phyloP scores from a whole-genome alignment of 1,140 invertebrate species.

The Drosophila prosaltans region DNA sequence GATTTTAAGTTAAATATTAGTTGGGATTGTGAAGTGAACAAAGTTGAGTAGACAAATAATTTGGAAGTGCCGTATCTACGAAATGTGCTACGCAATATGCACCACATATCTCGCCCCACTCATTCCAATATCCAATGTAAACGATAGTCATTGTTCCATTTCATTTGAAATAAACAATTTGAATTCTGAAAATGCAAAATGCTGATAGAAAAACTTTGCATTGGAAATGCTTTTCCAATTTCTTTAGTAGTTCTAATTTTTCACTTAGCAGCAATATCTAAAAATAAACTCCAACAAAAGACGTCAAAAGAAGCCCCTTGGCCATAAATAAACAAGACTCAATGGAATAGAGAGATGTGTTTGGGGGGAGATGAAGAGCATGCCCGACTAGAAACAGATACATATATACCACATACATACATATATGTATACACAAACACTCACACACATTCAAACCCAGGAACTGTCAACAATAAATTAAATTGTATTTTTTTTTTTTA shows the following conservation, averaged over 20 bases:
- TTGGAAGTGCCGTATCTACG: too few species aligned
- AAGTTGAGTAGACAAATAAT: too few species aligned
- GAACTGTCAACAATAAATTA: slow-evolving; percentile 61
- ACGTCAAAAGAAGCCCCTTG: slow-evolving; percentile 30
- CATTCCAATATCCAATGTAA: not conserved
- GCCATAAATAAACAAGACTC: slow-evolving; percentile 61
- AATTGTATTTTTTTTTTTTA: slow-evolving; percentile 9
- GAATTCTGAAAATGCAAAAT: not conserved
- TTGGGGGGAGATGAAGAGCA: slow-evolving; percentile 6
- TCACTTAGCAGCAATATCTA: slow-evolving; percentile 15
- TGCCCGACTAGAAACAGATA: not conserved
- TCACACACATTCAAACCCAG: not conserved
- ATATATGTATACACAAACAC: slow-evolving; percentile 19
- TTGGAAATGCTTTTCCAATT: not conserved
- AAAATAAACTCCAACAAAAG: slow-evolving; percentile 40
- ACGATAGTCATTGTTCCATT: not conserved
- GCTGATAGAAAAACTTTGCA: not conserved
- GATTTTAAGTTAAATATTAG: too few species aligned
- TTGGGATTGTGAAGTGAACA: too few species aligned
- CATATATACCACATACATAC: not conserved
- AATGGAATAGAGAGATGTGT: slow-evolving; percentile 18
- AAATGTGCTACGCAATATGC: too few species aligned
- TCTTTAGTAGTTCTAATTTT: slow-evolving; percentile 7
- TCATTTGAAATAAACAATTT: not conserved
- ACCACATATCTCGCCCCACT: too few species aligned